Base-by-base conservation (phyloP, 1,140 invertebrate genomes). In the Saxidomus purpurata region DNA sequence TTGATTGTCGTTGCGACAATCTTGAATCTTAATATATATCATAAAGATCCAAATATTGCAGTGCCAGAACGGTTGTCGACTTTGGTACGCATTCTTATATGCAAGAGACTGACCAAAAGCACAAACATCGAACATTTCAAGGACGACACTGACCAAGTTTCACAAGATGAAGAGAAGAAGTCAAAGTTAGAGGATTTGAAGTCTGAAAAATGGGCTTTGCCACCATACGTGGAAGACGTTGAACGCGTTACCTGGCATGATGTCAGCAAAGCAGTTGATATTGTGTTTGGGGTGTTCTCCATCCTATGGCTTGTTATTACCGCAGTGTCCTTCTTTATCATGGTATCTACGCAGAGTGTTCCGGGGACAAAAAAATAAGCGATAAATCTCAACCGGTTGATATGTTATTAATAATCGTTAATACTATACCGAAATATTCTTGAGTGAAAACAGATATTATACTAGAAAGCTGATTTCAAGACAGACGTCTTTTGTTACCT, bases 1-100 rank as follows among this genome's bases (percentile, higher is more conserved):
- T 17, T 91, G 0, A 91, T 89, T 4, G 79, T 79, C 34, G 47
- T 91, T 11, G 28, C 49, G 1, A 87, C 84, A 1, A 69, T 91
- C 25, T 40, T 89, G 13, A 84, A 55, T 13, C 76, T 91, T 0
- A 36, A 74, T 4, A 34, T 90, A 9, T 87, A 82, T 49, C 49
- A 90, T 38, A 67, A 38, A 43, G 25, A 59, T 3, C 59, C 85
- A 8, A 22, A 9, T 3, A 36, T 9, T 49, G 13, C 59, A 25
- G 69, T 84, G 22, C 80, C 80, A 28, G 13, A 34, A 19, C 36
- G 36, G 17, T 47, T 71, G 25, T 31, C n/a, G 11, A 74, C 6
- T 13, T 36, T 74, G 31, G 34, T 69, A 31, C 36, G 43, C 17
- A 59, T 59, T n/a, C 3, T 84, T 19, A 69, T 31, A 17, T 84